Evolutionary conservation across 2,113 vertebrate genomes (phyloP).

Genomic region (Gobius niger): DNA sequence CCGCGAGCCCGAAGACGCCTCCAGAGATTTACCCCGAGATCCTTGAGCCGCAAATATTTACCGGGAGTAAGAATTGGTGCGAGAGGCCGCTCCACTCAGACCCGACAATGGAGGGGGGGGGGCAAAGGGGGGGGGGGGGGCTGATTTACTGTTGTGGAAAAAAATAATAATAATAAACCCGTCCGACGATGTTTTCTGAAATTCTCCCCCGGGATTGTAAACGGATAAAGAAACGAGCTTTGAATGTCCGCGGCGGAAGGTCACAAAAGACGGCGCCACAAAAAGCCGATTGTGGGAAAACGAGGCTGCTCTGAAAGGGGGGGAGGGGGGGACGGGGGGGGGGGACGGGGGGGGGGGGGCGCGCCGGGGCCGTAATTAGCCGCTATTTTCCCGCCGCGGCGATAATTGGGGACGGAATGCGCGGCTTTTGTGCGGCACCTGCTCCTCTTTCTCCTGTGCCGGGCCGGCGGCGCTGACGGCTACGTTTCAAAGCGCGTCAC

Average conservation of each 20-base stretch:
- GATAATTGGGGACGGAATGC: background rate
- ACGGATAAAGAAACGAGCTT: background rate
- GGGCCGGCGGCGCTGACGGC: background rate
- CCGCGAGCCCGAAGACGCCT: no score
- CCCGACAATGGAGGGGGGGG: background rate
- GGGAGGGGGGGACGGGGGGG: no score
- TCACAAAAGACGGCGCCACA: background rate
- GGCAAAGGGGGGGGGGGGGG: no score
- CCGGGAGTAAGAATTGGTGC: slow-evolving; percentile 18
- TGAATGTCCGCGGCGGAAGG: slow-evolving; percentile 18
- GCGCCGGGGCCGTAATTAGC: background rate
- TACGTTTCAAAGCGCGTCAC: background rate
- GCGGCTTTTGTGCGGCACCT: slow-evolving; percentile 1
- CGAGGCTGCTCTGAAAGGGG: background rate
- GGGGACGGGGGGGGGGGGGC: background rate
- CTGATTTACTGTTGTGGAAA: background rate
- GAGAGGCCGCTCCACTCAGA: slow-evolving; percentile 15
- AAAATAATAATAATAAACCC: background rate
- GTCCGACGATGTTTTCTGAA: background rate
- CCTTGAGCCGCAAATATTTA: slow-evolving; percentile 19
- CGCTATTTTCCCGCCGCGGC: background rate
- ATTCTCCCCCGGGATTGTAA: background rate
- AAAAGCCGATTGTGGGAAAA: background rate
- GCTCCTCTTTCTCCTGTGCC: background rate
- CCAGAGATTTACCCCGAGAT: slow-evolving; percentile 16